Evolutionary conservation across 2,113 vertebrate genomes (phyloP).

Genomic region (Oreochromis aureus): DNA sequence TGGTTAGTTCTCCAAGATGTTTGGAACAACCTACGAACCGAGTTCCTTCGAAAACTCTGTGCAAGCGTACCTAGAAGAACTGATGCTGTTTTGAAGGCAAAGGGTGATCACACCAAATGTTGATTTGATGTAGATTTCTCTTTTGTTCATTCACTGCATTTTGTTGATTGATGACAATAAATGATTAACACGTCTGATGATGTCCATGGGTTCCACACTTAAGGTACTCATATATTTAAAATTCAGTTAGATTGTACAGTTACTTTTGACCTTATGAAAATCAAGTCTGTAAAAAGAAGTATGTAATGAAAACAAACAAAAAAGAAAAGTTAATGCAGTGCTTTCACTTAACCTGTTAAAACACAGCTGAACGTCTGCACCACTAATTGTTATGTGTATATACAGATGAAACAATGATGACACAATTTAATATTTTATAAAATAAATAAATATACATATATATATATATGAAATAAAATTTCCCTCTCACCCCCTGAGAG

Average conservation of each 20-base stretch:
- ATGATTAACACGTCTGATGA: neutral
- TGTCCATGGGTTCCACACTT: neutral
- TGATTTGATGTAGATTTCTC: neutral
- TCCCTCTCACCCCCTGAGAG: too few relatives aligned
- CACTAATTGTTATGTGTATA: neutral
- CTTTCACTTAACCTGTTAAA: neutral
- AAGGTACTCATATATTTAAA: neutral
- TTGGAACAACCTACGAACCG: neutral
- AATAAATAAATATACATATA: too few relatives aligned
- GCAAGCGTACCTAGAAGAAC: neutral
- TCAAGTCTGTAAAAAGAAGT: neutral
- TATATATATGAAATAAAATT: too few relatives aligned
- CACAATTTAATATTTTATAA: neutral
- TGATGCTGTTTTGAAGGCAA: neutral
- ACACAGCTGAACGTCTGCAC: neutral
- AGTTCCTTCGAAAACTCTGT: neutral
- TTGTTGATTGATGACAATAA: neutral
- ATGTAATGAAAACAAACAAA: neutral
- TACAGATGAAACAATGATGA: neutral
- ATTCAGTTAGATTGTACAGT: neutral
- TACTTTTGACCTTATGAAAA: neutral
- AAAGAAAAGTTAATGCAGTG: neutral
- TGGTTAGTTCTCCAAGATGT: neutral
- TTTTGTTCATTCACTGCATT: neutral
- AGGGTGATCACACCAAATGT: neutral